Evolutionary conservation across 2,113 vertebrate genomes (phyloP).

Genomic region (Trachemys scripta): DNA sequence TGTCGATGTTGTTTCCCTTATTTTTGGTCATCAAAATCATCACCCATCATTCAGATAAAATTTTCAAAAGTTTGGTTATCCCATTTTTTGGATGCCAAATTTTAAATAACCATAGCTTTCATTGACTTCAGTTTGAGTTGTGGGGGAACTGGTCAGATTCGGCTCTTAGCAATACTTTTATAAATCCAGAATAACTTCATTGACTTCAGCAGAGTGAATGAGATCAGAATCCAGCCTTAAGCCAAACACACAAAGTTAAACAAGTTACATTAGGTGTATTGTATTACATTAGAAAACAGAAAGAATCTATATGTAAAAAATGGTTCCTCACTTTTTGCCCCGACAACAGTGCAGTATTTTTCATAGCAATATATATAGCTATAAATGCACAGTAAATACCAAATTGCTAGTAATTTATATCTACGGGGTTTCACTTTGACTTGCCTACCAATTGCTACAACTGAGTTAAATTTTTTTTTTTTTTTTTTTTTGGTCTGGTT

Average conservation of each 20-base stretch:
- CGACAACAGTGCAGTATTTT: background rate
- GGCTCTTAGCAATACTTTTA: background rate
- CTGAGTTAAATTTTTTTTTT: background rate
- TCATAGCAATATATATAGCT: background rate
- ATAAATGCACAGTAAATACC: background rate
- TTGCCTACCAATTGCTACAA: background rate
- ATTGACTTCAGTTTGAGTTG: background rate
- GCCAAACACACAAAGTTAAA: background rate
- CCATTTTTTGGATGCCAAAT: background rate
- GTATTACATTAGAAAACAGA: background rate
- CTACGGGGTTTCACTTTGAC: background rate
- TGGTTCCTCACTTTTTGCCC: background rate
- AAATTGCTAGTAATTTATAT: background rate
- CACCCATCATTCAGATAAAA: background rate
- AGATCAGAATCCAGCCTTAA: background rate
- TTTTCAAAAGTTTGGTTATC: background rate
- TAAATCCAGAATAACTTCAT: background rate
- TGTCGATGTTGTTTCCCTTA: background rate
- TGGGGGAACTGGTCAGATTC: background rate
- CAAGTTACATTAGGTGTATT: background rate
- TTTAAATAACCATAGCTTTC: background rate
- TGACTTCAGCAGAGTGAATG: background rate
- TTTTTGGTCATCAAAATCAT: background rate
- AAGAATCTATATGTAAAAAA: rapidly evolving
- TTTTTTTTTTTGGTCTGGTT: background rate